Evolutionary conservation across 2,888 invertebrate genomes (phyloP).

Genomic region (Trachelus troglodyta): DNA sequence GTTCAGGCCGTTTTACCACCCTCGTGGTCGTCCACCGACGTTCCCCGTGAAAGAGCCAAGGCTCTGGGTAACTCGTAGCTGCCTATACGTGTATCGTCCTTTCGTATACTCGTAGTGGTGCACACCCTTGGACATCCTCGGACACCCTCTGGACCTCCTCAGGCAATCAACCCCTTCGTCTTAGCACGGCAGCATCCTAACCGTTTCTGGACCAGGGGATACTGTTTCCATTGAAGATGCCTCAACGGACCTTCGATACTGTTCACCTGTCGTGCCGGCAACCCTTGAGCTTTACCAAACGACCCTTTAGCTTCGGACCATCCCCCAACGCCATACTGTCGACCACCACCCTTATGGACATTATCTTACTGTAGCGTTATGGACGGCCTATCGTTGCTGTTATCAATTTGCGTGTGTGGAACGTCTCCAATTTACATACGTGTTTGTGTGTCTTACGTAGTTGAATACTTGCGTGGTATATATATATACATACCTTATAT

Average conservation of each 20-base stretch:
- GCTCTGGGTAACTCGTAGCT: neutral
- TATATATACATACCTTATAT: neutral
- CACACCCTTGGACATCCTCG: neutral
- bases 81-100: neutral
- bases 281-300: neutral
- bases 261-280: neutral
- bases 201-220: neutral
- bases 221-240: neutral
- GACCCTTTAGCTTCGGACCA: neutral
- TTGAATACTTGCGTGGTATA: neutral
- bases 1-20: neutral
- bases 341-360: neutral
- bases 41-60: neutral
- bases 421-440: neutral
- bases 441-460: neutral
- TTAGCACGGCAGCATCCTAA: neutral
- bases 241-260: neutral
- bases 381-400: neutral
- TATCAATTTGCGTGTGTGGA: neutral
- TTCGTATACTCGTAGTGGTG: neutral
- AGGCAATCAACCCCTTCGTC: neutral
- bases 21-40: neutral
- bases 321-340: neutral
- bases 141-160: neutral
- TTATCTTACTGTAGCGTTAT: neutral